Percentiles rank a stretch among this genome's conserved stretches.
These are phyloP conservation scores for Gyps fulvus DNA, from an alignment of 2,113 vertebrate species.

Conservation along the genomic window DNA sequence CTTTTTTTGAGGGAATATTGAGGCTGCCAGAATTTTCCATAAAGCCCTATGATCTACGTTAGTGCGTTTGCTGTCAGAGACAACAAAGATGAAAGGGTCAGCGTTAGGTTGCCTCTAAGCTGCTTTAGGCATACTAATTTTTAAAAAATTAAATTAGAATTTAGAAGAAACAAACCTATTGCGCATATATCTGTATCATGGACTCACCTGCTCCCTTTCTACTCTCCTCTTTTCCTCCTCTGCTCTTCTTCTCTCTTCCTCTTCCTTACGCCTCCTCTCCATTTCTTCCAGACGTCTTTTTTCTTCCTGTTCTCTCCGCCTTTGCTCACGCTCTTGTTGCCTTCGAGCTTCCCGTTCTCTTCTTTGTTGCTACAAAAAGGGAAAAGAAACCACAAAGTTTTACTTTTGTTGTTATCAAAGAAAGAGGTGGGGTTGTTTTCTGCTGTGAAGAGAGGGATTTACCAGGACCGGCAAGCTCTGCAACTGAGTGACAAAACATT, in stretches of 20 bases:
- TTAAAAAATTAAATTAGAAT: not conserved
- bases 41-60: not conserved
- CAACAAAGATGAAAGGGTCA: conserved; percentile 30
- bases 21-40: conserved; percentile 38
- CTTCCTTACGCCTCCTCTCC: conserved; percentile 93
- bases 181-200: not conserved
- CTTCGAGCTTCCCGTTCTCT: conserved; percentile 93
- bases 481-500: conserved; percentile 27
- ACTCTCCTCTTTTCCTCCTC: conserved; percentile 96
- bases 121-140: not conserved
- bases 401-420: conserved; percentile 55
- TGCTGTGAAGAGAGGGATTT: not conserved
- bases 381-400: conserved; percentile 30
- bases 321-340: conserved; percentile 93
- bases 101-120: not conserved
- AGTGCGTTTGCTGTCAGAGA: conserved; percentile 8
- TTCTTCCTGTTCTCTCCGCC: conserved; percentile 94
- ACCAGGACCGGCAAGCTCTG: conserved; percentile 56
- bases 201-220: conserved; percentile 92
- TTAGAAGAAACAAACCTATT: not conserved
- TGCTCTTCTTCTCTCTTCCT: conserved; percentile 90
- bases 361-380: conserved; percentile 87
- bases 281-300: conserved; percentile 91
- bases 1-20: not conserved
- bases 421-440: conserved; percentile 57